A percentile compares a stretch with the other conserved stretches of the same genome.
These are phyloP conservation scores for Piprites chloris DNA, from an alignment of 2,113 vertebrate species.

Conservation along the genomic window DNA sequence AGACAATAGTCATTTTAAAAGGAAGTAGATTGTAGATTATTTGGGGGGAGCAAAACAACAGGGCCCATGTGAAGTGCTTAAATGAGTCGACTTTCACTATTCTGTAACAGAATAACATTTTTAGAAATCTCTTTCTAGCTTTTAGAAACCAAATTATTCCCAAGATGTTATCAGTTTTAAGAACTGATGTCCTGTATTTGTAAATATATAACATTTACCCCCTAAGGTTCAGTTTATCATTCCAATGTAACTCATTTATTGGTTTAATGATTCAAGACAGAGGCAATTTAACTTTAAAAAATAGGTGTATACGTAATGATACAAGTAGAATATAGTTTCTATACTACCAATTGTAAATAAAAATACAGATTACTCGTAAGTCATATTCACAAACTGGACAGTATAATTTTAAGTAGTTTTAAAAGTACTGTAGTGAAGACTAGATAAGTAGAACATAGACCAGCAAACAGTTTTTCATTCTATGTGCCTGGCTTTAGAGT, in stretches of 20 bases:
- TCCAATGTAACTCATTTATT: neutral
- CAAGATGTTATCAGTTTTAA: neutral
- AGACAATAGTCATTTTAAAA: neutral
- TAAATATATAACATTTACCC: neutral
- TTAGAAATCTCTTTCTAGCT: neutral
- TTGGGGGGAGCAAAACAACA: neutral
- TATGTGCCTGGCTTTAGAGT: neutral
- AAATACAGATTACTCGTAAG: neutral
- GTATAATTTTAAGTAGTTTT: neutral
- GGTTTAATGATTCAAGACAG: neutral
- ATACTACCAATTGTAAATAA: neutral
- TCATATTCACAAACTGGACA: neutral
- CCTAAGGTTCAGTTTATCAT: neutral
- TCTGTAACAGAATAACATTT: neutral
- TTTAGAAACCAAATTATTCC: neutral
- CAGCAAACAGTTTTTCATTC: neutral
- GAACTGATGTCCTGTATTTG: neutral
- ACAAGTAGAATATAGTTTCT: neutral
- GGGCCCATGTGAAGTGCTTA: neutral
- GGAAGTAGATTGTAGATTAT: neutral
- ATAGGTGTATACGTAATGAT: neutral
- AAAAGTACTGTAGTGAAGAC: neutral
- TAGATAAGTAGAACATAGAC: neutral
- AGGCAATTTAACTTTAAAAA: neutral
- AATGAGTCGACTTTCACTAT: neutral